A percentile compares a stretch with the other conserved stretches of the same genome.
phyloP scores from a whole-genome alignment of 2,113 vertebrate genomes.

The Lepus americanus region DNA sequence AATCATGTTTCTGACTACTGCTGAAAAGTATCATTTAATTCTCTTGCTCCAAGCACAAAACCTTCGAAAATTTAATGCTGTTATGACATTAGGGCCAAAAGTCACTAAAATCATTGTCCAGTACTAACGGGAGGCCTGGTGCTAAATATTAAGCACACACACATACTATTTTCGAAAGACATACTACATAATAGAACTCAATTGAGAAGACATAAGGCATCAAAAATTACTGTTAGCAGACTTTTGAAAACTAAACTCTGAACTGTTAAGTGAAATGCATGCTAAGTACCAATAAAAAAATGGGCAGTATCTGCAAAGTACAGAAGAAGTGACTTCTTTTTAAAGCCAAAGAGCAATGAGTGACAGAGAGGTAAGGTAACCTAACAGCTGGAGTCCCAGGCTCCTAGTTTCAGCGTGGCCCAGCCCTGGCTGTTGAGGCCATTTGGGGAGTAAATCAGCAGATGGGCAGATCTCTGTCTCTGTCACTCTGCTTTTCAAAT shows the following conservation, averaged over 20 bases:
- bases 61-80: slow-evolving; percentile 1
- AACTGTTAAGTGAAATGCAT: slow-evolving; percentile 47
- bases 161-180: neutral
- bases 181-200: neutral
- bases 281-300: neutral
- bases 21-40: slow-evolving; percentile 45
- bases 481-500: no score
- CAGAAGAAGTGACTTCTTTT: slow-evolving; percentile 55
- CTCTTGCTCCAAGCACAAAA: neutral
- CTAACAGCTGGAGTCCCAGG: neutral
- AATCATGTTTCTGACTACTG: slow-evolving; percentile 10
- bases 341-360: neutral
- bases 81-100: slow-evolving; percentile 25
- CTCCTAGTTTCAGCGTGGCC: no score
- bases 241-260: slow-evolving; percentile 47
- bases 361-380: neutral
- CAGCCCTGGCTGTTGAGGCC: no score
- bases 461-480: no score
- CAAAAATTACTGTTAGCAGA: neutral
- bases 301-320: neutral
- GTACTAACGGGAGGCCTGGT: neutral
- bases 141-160: neutral
- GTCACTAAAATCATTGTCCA: neutral
- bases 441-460: no score
- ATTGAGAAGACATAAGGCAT: neutral